Conservation (phyloP, 2,113 vertebrate species). For the Gallinago paraguaiae region DNA sequence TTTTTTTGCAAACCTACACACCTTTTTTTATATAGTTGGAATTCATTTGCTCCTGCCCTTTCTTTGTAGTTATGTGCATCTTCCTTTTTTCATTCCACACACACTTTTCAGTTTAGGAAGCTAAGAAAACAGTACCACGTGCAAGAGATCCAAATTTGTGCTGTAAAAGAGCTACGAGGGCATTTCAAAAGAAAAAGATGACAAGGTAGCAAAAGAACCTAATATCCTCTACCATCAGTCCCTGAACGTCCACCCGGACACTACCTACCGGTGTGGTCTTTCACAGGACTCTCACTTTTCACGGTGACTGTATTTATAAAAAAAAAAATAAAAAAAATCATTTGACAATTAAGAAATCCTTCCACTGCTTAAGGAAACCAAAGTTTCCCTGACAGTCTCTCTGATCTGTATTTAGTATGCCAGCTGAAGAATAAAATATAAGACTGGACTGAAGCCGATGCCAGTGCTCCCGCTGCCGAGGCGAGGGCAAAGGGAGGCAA, state of each 20-base stretch:
- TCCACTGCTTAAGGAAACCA: not conserved
- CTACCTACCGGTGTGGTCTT: not conserved
- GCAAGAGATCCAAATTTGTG: not conserved
- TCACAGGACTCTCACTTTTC: not conserved
- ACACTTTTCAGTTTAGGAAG: not conserved
- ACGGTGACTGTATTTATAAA: not conserved
- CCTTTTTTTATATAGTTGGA: not conserved
- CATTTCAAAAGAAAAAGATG: not conserved
- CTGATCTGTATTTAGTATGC: not conserved
- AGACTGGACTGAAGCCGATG: not conserved
- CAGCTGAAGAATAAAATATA: not conserved
- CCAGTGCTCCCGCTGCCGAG: accelerated
- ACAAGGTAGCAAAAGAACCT: not conserved
- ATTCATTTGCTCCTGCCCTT: not conserved
- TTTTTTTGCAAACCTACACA: not conserved
- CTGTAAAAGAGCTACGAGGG: not conserved
- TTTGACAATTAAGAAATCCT: not conserved
- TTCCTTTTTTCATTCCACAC: not conserved
- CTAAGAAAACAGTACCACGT: not conserved
- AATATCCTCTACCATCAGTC: not conserved
- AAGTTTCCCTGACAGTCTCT: not conserved
- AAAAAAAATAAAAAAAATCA: not conserved
- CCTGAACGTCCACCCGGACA: not conserved
- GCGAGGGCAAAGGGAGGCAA: not conserved
- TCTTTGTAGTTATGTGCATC: not conserved